A percentile compares a stretch with the other conserved stretches of the same genome.
phyloP scores from a whole-genome alignment of 2,113 vertebrate species.

The Dromas ardeola region DNA sequence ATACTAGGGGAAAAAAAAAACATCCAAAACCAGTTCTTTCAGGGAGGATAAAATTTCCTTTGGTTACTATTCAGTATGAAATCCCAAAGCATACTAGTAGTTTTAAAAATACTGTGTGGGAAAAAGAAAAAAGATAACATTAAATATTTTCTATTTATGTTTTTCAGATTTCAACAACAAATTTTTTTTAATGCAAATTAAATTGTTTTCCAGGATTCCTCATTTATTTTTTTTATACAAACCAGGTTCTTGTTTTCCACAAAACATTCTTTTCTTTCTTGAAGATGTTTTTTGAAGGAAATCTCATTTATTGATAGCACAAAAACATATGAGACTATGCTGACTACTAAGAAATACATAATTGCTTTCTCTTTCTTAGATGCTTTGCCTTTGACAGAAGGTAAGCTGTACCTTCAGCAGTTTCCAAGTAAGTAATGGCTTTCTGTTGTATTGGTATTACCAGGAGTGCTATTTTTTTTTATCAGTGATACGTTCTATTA shows the following conservation, averaged over 20 bases:
- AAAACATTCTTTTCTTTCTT: not conserved
- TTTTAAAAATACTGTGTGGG: not conserved
- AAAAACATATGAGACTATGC: not conserved
- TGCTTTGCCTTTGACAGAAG: not conserved
- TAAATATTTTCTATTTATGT: not conserved
- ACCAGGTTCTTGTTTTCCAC: not conserved
- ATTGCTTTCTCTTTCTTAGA: not conserved
- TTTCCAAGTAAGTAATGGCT: not conserved
- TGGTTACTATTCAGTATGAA: not conserved
- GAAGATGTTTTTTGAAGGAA: not conserved
- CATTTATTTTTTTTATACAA: not conserved
- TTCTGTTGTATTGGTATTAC: not conserved
- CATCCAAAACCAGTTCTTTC: not conserved
- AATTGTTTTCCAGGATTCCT: not conserved
- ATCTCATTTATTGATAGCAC: not conserved
- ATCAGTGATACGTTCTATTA: not conserved
- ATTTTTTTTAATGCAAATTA: not conserved
- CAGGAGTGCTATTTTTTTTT: not conserved
- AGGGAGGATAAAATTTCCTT: not conserved
- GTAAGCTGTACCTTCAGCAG: not conserved
- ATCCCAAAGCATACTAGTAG: not conserved
- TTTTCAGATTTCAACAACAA: not conserved
- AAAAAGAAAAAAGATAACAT: too few relatives aligned
- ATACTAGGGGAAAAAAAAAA: accelerated
- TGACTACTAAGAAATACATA: not conserved